Percentiles rank a stretch among this genome's conserved stretches.
Evolutionary conservation across 2,113 vertebrate species (phyloP).

Genomic region (Alligator sinensis): DNA sequence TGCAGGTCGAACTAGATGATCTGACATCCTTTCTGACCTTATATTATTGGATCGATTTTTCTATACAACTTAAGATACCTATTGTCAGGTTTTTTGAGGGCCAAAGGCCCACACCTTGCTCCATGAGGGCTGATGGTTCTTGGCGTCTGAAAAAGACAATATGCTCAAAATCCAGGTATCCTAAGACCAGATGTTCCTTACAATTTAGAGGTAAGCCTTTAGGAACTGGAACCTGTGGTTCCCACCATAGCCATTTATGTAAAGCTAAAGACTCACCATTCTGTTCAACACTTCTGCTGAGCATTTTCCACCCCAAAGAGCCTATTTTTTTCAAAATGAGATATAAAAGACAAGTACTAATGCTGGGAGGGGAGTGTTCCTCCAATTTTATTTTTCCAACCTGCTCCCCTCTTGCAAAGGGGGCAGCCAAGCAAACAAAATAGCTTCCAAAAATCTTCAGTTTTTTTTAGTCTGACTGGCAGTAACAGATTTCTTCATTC

Average conservation of each 20-base stretch:
- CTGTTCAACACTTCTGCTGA: background rate
- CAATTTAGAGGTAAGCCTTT: no score
- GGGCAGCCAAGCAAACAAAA: background rate
- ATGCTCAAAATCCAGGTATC: no score
- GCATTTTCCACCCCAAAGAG: fast-evolving
- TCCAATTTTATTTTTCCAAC: background rate
- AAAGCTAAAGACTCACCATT: background rate
- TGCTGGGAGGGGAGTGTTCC: no score
- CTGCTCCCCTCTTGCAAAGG: background rate
- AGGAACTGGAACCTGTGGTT: no score
- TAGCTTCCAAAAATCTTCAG: fast-evolving
- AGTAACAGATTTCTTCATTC: background rate
- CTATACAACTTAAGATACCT: background rate
- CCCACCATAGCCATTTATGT: background rate
- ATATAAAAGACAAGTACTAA: no score
- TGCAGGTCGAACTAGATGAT: background rate
- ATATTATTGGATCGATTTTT: fast-evolving
- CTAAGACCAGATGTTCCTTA: no score
- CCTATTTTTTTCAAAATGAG: background rate
- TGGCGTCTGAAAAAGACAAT: no score
- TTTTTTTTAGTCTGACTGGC: background rate
- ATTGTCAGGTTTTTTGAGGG: background rate
- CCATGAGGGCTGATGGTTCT: no score
- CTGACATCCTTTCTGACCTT: background rate
- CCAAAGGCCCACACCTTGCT: no score